phyloP scores from a whole-genome alignment of 2,888 invertebrate genomes.

The Eugnorisma glareosa region DNA sequence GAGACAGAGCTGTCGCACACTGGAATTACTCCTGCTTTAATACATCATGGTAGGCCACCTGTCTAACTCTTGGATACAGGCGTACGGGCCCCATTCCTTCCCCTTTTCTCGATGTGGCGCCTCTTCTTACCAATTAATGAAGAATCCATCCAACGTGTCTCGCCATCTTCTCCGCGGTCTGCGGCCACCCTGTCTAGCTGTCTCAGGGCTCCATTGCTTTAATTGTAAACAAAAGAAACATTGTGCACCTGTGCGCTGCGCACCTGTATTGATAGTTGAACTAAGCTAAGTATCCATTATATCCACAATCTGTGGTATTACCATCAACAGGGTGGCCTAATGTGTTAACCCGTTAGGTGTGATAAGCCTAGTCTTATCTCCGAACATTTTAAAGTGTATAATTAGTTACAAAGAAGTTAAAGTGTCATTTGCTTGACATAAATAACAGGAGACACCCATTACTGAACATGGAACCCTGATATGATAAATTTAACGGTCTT shows the following conservation, averaged over 20 bases:
- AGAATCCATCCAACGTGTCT: not conserved
- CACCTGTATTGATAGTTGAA: not conserved
- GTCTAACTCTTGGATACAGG: too few relatives aligned
- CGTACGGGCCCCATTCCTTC: too few relatives aligned
- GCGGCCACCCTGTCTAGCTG: not conserved
- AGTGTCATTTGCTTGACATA: constrained; percentile 37
- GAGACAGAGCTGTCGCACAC: too few relatives aligned
- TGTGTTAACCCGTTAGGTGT: constrained; percentile 31
- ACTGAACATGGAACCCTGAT: constrained; percentile 4
- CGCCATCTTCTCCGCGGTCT: not conserved
- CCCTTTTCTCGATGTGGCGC: too few relatives aligned
- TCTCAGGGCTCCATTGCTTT: not conserved
- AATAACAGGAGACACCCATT: constrained; percentile 37
- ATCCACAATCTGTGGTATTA: constrained; percentile 12
- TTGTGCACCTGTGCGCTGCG: too few relatives aligned
- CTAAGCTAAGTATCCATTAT: constrained; percentile 15
- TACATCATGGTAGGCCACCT: too few relatives aligned
- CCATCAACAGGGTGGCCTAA: constrained; percentile 39
- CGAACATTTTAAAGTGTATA: constrained; percentile 45
- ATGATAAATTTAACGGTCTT: constrained; percentile 1
- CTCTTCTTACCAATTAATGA: too few relatives aligned
- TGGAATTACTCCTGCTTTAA: too few relatives aligned
- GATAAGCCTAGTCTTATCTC: constrained; percentile 44
- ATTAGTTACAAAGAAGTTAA: constrained; percentile 39
- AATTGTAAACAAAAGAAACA: not conserved